Evolutionary conservation across 2,113 vertebrate genomes (phyloP).

Genomic region (Pluvialis apricaria): DNA sequence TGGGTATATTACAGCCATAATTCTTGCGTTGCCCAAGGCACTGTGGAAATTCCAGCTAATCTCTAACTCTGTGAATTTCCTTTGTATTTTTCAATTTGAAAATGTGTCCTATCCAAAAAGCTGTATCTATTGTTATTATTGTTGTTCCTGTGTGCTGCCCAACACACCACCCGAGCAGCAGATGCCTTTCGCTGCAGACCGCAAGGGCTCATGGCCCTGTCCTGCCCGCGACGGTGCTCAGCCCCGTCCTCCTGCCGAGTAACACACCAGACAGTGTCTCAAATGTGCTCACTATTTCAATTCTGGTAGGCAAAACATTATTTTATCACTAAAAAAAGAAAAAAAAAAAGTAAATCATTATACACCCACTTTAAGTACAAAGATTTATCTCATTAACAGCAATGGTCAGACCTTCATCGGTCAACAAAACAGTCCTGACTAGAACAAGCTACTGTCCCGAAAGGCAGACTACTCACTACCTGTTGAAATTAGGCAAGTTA

Average conservation of each 20-base stretch:
- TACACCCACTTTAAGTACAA: background rate
- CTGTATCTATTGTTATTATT: background rate
- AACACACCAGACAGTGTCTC: background rate
- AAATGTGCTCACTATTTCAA: accelerated
- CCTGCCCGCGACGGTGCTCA: accelerated
- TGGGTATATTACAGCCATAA: background rate
- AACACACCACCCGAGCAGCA: accelerated
- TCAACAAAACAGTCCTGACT: accelerated
- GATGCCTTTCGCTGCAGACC: background rate
- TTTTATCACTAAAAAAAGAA: background rate
- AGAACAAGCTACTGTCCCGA: background rate
- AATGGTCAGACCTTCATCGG: background rate
- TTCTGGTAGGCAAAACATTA: background rate
- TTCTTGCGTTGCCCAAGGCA: background rate
- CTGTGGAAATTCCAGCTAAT: background rate
- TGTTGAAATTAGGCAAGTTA: background rate
- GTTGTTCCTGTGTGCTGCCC: background rate
- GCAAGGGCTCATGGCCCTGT: accelerated
- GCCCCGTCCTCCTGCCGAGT: too few species aligned
- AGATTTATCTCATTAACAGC: background rate
- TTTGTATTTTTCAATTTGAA: background rate
- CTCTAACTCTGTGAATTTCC: background rate
- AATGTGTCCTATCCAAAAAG: background rate
- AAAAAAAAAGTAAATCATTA: background rate
- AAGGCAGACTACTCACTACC: background rate